Evolutionary conservation across 2,797 vertebrate genomes (phyloP).

Genomic region (Chelonia mydas): DNA sequence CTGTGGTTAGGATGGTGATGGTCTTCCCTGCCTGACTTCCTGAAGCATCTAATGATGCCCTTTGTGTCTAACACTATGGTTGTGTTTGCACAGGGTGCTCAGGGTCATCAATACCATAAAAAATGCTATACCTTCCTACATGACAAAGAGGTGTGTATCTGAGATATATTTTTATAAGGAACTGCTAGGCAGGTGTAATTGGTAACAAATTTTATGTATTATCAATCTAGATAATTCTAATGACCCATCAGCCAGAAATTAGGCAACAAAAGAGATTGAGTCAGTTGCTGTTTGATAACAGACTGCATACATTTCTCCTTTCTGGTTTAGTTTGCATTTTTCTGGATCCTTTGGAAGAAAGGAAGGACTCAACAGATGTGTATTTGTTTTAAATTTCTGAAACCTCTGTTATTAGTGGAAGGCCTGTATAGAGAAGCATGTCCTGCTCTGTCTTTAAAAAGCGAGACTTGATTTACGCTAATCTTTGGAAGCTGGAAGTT

Average conservation of each 20-base stretch:
- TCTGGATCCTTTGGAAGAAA: not conserved
- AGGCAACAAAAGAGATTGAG: not conserved
- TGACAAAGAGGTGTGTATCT: not conserved
- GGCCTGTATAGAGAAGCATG: not conserved
- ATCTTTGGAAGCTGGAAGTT: conserved; percentile 5
- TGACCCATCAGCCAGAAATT: not conserved
- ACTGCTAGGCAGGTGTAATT: not conserved
- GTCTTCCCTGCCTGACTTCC: not conserved
- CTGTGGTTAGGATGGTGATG: not conserved
- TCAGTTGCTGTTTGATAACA: not conserved
- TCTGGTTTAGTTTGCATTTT: not conserved
- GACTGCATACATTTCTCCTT: not conserved
- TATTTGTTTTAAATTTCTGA: not conserved
- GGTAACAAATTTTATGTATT: not conserved
- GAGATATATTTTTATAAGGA: not conserved
- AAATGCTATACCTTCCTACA: not conserved
- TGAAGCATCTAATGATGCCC: not conserved
- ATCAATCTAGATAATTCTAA: not conserved
- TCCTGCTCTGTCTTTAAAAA: not conserved
- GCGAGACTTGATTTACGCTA: not conserved
- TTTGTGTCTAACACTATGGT: not conserved
- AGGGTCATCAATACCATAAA: not conserved
- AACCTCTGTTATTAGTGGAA: not conserved
- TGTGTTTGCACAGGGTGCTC: not conserved
- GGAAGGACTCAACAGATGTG: not conserved